These are phyloP conservation scores for Augochlorella aurata DNA, from an alignment of 2,888 invertebrate genomes.

Conservation along the genomic window DNA sequence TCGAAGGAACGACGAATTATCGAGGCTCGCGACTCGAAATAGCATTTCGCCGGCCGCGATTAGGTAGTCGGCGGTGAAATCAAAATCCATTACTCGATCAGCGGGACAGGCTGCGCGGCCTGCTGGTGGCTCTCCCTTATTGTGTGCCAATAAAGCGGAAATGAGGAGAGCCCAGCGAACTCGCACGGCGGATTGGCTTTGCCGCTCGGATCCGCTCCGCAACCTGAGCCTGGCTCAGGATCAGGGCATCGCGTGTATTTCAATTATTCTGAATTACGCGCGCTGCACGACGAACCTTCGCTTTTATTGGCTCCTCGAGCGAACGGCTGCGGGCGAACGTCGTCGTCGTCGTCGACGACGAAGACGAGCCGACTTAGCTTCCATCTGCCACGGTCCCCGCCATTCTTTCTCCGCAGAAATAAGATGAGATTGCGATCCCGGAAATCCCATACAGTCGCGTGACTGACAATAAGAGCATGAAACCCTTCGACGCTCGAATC, in stretches of 20 bases:
- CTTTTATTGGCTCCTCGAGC: slow-evolving; percentile 59
- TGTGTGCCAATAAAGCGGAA: slow-evolving; percentile 48
- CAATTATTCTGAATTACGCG: slow-evolving; percentile 64
- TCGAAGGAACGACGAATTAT: slow-evolving; percentile 38
- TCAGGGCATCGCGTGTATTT: slow-evolving; percentile 52
- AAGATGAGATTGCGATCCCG: slow-evolving; percentile 64
- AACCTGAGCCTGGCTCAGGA: slow-evolving; percentile 3
- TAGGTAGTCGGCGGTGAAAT: slow-evolving; percentile 36
- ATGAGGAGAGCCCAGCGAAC: slow-evolving; percentile 39
- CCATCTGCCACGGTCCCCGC: slow-evolving; percentile 31
- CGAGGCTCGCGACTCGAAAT: slow-evolving; percentile 43
- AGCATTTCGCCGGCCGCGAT: slow-evolving; percentile 42
- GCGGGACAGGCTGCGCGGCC: slow-evolving; percentile 11
- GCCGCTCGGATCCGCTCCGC: slow-evolving; percentile 20
- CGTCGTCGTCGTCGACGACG: slow-evolving; percentile 14
- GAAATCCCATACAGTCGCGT: slow-evolving; percentile 59
- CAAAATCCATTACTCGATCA: slow-evolving; percentile 50
- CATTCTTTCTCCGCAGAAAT: slow-evolving; percentile 53
- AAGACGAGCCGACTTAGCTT: slow-evolving; percentile 46
- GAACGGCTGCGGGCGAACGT: slow-evolving; percentile 23
- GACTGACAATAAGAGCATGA: slow-evolving; percentile 62
- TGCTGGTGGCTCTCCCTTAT: slow-evolving; percentile 31
- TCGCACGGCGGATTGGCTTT: slow-evolving; percentile 37
- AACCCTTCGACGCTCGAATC: slow-evolving; percentile 58
- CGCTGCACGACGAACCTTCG: slow-evolving; percentile 32